Conservation (phyloP, 2,888 invertebrate species). For the Bellardia bayeri region DNA sequence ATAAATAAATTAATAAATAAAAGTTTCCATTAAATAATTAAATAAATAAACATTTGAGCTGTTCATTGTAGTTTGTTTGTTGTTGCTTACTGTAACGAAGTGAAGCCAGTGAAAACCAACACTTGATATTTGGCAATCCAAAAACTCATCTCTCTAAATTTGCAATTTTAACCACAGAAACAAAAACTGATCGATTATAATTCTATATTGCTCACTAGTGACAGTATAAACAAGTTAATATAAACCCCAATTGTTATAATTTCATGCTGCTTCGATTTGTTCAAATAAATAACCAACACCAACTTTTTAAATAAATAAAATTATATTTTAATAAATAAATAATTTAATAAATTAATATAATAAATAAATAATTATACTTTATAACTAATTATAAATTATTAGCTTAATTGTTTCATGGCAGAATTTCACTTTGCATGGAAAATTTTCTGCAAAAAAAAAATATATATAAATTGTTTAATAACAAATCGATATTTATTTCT, state of each 20-base stretch:
- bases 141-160: too few species aligned
- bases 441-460: slow-evolving; percentile 7
- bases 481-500: background rate
- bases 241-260: slow-evolving; percentile 34
- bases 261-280: slow-evolving; percentile 22
- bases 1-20: slow-evolving; percentile 72
- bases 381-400: background rate
- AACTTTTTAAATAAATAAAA: slow-evolving; percentile 54
- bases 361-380: background rate
- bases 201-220: too few species aligned
- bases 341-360: slow-evolving; percentile 13
- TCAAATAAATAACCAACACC: slow-evolving; percentile 68
- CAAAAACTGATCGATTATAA: too few species aligned
- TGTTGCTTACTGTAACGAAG: background rate
- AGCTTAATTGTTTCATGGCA: slow-evolving; percentile 57
- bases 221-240: too few species aligned
- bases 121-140: too few species aligned
- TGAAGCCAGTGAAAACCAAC: too few species aligned
- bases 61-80: background rate
- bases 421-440: slow-evolving; percentile 42
- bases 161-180: too few species aligned
- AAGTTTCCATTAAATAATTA: slow-evolving; percentile 63
- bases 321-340: slow-evolving; percentile 5
- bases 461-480: background rate
- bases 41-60: slow-evolving; percentile 63